phyloP scores from a whole-genome alignment of 2,113 vertebrate genomes.

The Conger conger region DNA sequence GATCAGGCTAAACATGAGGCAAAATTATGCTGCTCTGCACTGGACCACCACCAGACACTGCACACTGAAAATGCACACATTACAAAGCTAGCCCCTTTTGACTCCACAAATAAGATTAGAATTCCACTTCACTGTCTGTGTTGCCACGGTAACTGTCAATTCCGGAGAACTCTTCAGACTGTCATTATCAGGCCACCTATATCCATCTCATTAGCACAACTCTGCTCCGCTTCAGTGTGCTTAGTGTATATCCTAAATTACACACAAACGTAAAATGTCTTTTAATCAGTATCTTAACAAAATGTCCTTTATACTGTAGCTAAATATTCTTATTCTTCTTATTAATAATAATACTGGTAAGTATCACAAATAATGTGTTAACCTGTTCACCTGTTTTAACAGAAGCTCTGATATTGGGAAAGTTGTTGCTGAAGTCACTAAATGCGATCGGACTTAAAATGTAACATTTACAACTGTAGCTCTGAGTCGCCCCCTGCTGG shows the following conservation, averaged over 20 bases:
- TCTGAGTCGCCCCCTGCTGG: not conserved
- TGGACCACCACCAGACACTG: not conserved
- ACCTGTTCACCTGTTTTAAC: no score
- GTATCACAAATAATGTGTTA: no score
- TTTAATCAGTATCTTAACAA: no score
- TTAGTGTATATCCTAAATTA: not conserved
- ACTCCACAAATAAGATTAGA: not conserved
- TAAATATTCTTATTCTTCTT: no score
- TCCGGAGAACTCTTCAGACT: constrained; percentile 2
- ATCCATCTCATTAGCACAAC: not conserved
- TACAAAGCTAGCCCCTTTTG: not conserved
- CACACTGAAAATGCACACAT: not conserved
- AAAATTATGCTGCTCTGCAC: not conserved
- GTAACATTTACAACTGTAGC: no score
- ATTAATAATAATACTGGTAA: no score
- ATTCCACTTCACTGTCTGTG: constrained; percentile 5
- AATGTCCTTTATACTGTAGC: no score
- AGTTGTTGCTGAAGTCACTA: no score
- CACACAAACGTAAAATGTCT: not conserved
- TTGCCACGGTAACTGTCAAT: constrained; percentile 23
- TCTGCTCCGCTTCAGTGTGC: not conserved
- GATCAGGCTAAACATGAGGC: not conserved
- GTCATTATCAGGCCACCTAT: constrained; percentile 3
- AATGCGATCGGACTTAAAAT: no score
- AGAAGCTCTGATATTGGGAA: no score